Conservation (phyloP, 2,888 invertebrate species). For the Dyspetes luteomarginatus region DNA sequence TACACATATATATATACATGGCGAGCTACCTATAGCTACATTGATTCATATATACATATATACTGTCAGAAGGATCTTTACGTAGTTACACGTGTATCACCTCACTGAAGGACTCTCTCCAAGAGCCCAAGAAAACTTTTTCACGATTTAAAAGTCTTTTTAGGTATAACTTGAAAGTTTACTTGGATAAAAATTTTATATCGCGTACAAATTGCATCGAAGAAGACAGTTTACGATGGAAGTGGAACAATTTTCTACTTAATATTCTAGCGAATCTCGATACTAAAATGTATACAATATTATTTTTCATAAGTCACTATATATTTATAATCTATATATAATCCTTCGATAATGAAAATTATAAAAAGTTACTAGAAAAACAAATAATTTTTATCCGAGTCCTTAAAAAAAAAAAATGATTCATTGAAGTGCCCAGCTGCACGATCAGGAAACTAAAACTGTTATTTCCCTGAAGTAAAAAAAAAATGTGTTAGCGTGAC, state of each 20-base stretch:
- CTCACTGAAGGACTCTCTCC: neutral
- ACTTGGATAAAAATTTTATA: neutral
- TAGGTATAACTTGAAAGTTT: neutral
- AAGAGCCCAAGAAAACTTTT: conserved; percentile 2
- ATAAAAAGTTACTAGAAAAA: neutral
- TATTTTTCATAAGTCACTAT: too few relatives aligned
- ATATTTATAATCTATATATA: too few relatives aligned
- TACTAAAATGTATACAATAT: too few relatives aligned
- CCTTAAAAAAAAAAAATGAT: neutral
- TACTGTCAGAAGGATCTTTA: neutral
- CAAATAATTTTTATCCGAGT: neutral
- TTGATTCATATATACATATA: neutral
- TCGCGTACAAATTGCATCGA: neutral
- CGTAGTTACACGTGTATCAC: conserved; percentile 18
- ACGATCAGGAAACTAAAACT: too few relatives aligned
- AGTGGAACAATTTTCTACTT: neutral
- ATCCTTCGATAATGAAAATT: neutral
- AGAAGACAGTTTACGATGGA: neutral
- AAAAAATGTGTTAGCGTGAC: neutral
- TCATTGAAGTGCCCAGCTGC: too few relatives aligned
- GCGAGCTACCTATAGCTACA: too few relatives aligned
- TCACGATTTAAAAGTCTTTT: neutral
- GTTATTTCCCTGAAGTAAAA: too few relatives aligned
- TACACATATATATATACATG: neutral
- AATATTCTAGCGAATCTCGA: neutral